Base-by-base conservation (phyloP, 2,113 vertebrate species). In the Seriola dumerili region DNA sequence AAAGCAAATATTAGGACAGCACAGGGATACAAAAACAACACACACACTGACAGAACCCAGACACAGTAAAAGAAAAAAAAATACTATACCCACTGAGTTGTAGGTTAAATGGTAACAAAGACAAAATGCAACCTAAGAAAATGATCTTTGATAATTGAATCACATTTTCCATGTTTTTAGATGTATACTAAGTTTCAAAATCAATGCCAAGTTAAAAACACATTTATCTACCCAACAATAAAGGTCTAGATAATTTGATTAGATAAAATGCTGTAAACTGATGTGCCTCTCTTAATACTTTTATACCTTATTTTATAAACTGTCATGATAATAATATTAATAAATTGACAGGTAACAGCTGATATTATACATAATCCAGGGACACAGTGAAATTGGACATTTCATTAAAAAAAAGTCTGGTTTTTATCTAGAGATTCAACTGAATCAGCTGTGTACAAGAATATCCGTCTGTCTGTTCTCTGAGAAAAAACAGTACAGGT, bases 1-100 rank as follows among this genome's bases (percentile, higher is more conserved):
- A 83, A 85, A 81, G 72, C 89, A 90, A 89, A 92, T 83, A 87
- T 87, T 87, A 86, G 48, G 70, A 85, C 75, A 86, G 55, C 19
- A 21, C 54, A 71, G 59, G 70, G 65, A 74, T 63, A 82, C 63
- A 72, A 67, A 78, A 83, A 86, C 32, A 80, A 81, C 81, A 81
- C 46, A 68, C 46, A 63, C 58, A 25, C 50, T 68, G 85, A 88
- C 65, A 86, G 38, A 88, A 75, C 72, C 34, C 85, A 88, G 87
- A 68, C 72, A 25, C 9, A 46, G 23, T 36, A 9, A 57, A 61
- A 61, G 44, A 57, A 55, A 32, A 36, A 36, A 40, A 23, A 21
- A 48, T 16, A 74, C n/a, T 61, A 62, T 8, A 23, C 42, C 54
- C 57, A 48, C 38, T 32, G n/a, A 67, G 4, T 3, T 55, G 25